A percentile compares a stretch with the other conserved stretches of the same genome.
phyloP scores from a whole-genome alignment of 2,888 invertebrate species.

The Eumerus sabulonum region DNA sequence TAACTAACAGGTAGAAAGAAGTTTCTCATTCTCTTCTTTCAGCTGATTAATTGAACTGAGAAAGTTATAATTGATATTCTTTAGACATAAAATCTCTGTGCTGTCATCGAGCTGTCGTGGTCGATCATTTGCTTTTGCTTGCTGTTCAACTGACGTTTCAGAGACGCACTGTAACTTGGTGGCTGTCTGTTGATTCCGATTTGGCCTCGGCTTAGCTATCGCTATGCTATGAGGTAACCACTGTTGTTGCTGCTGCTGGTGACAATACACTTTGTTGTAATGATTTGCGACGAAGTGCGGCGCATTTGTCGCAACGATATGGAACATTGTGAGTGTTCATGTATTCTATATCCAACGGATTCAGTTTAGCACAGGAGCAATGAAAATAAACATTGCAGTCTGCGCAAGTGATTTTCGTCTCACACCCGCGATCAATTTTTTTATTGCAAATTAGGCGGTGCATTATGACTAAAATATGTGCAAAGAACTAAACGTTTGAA shows the following conservation, averaged over 20 bases:
- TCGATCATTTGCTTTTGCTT: slow-evolving; percentile 9
- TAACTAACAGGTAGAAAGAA: too few relatives aligned
- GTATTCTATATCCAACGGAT: slow-evolving; percentile 12
- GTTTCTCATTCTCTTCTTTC: slow-evolving; percentile 32
- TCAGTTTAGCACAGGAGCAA: slow-evolving; percentile 3
- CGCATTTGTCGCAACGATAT: slow-evolving; percentile 13
- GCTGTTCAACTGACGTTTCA: slow-evolving; percentile 8
- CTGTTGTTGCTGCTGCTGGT: not conserved
- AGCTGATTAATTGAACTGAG: slow-evolving; percentile 13
- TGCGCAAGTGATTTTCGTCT: slow-evolving; percentile 11
- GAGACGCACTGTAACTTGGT: not conserved
- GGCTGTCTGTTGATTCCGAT: slow-evolving; percentile 13
- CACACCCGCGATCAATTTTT: slow-evolving; percentile 13
- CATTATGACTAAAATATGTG: not conserved
- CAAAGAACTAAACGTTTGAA: slow-evolving; percentile 4
- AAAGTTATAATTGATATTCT: slow-evolving; percentile 31
- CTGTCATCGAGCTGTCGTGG: slow-evolving; percentile 7
- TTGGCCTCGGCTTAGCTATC: slow-evolving; percentile 1
- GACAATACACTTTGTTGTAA: slow-evolving; percentile 1
- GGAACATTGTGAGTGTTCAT: slow-evolving; percentile 9
- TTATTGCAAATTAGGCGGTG: slow-evolving; percentile 10
- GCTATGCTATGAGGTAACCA: not conserved
- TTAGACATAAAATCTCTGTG: slow-evolving; percentile 26
- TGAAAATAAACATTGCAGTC: slow-evolving; percentile 11
- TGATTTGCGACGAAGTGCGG: slow-evolving; percentile 20